phyloP scores from a whole-genome alignment of 2,797 vertebrate genomes.

The Selene dorsalis region DNA sequence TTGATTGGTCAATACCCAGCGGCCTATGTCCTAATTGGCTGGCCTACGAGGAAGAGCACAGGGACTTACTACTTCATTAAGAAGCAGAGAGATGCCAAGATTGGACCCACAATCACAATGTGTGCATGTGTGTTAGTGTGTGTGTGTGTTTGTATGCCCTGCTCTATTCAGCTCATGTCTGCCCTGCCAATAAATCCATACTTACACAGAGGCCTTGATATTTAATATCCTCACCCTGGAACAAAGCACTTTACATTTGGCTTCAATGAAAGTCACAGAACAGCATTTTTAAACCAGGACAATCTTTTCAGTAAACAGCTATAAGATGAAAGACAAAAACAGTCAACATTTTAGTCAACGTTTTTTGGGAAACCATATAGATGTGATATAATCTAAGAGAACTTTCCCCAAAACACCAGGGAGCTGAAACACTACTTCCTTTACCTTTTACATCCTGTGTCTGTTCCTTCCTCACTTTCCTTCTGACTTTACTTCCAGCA shows the following conservation, averaged over 20 bases:
- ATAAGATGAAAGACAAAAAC: neutral
- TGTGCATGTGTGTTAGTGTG: slow-evolving; percentile 10
- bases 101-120: slow-evolving; percentile 32
- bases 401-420: too few relatives aligned
- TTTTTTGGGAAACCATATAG: too few relatives aligned
- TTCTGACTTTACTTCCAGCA: slow-evolving; percentile 43
- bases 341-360: too few relatives aligned
- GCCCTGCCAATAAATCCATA: slow-evolving; percentile 64
- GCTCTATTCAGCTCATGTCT: slow-evolving; percentile 56
- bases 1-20: slow-evolving; percentile 75
- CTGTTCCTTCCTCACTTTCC: slow-evolving; percentile 7
- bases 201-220: slow-evolving; percentile 59
- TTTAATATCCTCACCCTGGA: slow-evolving; percentile 59
- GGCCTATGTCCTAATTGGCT: slow-evolving; percentile 71
- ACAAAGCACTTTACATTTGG: slow-evolving; percentile 43
- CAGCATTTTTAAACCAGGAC: slow-evolving; percentile 7
- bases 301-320: slow-evolving; percentile 17
- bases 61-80: slow-evolving; percentile 78
- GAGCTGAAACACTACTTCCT: too few relatives aligned
- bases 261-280: slow-evolving; percentile 50
- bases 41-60: slow-evolving; percentile 64
- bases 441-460: too few relatives aligned
- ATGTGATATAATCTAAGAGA: too few relatives aligned
- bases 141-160: slow-evolving; percentile 9
- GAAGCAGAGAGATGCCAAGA: slow-evolving; percentile 62